Base-by-base conservation (phyloP, 2,113 vertebrate species). In the Mixornis gularis region DNA sequence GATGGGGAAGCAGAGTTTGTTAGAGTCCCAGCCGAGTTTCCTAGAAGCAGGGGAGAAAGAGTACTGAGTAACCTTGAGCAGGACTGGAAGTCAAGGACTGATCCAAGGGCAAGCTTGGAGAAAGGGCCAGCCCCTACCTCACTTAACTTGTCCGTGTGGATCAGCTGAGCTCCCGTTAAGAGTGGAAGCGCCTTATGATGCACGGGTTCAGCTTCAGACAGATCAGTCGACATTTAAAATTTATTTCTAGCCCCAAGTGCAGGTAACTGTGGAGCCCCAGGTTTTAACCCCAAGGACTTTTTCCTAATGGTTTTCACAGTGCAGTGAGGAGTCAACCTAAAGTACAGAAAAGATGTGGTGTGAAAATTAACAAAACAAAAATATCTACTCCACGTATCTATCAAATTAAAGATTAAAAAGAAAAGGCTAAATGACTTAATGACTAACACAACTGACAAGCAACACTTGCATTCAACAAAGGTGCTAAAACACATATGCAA, bases 161-260 rank as follows among this genome's bases (percentile, higher is more conserved):
- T 98, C 97, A 97, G 97, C 97, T 97, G 97, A 97, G 97, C 97
- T 97, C 97, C 97, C 97, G 97, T 72, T 98, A 98, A 98, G 97
- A 97, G 97, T 96, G 98, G 97, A 97, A 97, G 97, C 90, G 97
- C 92, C 97, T 98, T 98, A 98, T 97, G 97, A 97, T 97, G 97
- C 95, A 97, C 90, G 95, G 97, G 97, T 96, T 98, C 97, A 96
- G 97, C 97, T 97, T 97, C 97, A 96, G 97, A 97, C 94, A 97
- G 95, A 97, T 97, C 97, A 97, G 97, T 97, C 91, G 97, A 97
- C 98, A 98, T 98, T 97, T 97, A 97, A 97, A 97, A 97, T 95
- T 96, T 96, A 97, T 97, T 96, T 96, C 96, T 98, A 98, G 97
- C 96, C 96, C 95, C 97, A 95, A 96, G 94, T 95, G 96, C 96